Evolutionary conservation across 2,888 invertebrate species (phyloP).

Genomic region (Physocephala rufipes): DNA sequence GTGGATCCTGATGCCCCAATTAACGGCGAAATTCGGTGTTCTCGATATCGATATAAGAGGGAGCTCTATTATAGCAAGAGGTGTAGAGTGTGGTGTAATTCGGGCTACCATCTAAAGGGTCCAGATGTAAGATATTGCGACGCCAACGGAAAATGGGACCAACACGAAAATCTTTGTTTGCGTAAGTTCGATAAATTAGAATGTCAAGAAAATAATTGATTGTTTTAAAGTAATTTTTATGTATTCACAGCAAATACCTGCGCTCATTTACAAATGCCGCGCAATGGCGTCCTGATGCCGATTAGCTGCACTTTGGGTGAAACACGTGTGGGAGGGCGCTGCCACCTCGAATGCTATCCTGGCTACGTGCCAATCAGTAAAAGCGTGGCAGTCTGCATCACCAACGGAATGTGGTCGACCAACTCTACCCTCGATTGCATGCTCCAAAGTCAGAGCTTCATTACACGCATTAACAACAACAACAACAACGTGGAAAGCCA

Average conservation of each 20-base stretch:
- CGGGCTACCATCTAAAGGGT: conserved; percentile 69
- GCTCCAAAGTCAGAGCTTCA: conserved; percentile 29
- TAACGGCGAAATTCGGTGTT: conserved; percentile 62
- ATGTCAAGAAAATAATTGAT: too few species aligned
- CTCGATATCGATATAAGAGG: conserved; percentile 61
- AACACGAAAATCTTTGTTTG: conserved; percentile 67
- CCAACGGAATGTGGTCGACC: conserved; percentile 60
- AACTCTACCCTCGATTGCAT: conserved; percentile 58
- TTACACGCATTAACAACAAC: conserved; percentile 16
- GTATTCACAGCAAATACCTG: conserved; percentile 65
- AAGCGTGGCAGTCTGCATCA: conserved; percentile 58
- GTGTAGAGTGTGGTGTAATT: conserved; percentile 61
- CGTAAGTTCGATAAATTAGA: conserved; percentile 63
- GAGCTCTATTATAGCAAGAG: conserved; percentile 62
- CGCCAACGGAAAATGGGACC: conserved; percentile 67
- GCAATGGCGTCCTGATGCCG: conserved; percentile 68
- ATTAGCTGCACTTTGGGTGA: conserved; percentile 67
- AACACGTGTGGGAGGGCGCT: conserved; percentile 66
- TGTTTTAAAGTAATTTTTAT: not conserved
- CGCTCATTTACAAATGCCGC: conserved; percentile 66
- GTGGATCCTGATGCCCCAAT: conserved; percentile 55
- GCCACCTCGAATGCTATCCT: conserved; percentile 66
- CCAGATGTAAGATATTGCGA: conserved; percentile 68
- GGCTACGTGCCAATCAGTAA: conserved; percentile 65
- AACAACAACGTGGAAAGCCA: conserved; percentile 24